Conservation (phyloP, 2,113 vertebrate genomes). For the Ciconia stormi region DNA sequence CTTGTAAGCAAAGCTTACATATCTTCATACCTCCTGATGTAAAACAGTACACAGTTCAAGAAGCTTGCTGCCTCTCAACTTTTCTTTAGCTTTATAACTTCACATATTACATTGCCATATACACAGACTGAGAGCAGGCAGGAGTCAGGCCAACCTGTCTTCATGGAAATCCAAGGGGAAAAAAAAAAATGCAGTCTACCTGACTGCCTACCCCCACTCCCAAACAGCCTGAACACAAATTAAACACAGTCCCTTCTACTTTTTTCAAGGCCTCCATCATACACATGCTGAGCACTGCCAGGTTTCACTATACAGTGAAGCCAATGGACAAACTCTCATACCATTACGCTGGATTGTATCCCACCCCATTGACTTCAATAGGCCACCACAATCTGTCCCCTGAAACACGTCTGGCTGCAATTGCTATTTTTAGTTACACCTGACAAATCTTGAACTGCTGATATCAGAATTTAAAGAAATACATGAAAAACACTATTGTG, state of each 20-base stretch:
- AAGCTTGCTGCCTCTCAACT: background rate
- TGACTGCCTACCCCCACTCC: background rate
- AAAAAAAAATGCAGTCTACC: no score
- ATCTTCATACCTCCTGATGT: background rate
- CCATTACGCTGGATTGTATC: background rate
- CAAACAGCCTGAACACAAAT: background rate
- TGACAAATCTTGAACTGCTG: slow-evolving; percentile 63
- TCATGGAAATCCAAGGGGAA: background rate
- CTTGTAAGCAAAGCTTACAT: background rate
- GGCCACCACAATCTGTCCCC: background rate
- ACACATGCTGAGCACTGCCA: background rate
- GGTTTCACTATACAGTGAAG: background rate
- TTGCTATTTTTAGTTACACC: slow-evolving; percentile 41
- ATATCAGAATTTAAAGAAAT: slow-evolving; percentile 64
- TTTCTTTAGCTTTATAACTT: background rate
- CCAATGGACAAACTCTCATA: background rate
- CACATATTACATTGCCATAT: background rate
- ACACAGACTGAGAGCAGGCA: background rate
- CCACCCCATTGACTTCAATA: background rate
- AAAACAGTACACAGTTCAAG: background rate
- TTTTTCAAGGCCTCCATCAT: background rate
- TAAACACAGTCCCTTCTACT: background rate
- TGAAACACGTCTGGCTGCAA: background rate
- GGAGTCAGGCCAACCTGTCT: background rate
- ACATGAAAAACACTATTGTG: slow-evolving; percentile 78